Percentiles rank a stretch among this genome's conserved stretches.
Evolutionary conservation across 2,113 vertebrate genomes (phyloP).

Genomic region (Mesitornis unicolor): DNA sequence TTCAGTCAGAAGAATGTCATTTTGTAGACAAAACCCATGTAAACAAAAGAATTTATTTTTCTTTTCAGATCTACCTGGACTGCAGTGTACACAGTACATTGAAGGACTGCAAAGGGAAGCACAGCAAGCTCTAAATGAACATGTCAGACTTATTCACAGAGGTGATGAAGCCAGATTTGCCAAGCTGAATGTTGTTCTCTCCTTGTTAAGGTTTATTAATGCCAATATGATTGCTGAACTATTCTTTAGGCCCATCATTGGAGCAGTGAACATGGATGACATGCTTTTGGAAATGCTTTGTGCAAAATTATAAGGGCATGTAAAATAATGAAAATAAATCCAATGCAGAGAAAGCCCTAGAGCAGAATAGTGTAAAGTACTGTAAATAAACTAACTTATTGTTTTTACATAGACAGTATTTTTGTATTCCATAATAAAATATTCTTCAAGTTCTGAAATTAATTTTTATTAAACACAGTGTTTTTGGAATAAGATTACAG

Average conservation of each 20-base stretch:
- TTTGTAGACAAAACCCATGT: not conserved
- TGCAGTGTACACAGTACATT: slow-evolving; percentile 90
- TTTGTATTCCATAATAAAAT: slow-evolving; percentile 80
- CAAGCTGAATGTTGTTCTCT: slow-evolving; percentile 90
- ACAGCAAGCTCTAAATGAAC: slow-evolving; percentile 91
- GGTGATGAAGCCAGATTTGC: slow-evolving; percentile 84
- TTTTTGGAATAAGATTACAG: not conserved
- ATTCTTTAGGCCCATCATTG: slow-evolving; percentile 94
- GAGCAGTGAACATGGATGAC: slow-evolving; percentile 93
- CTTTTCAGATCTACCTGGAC: slow-evolving; percentile 85
- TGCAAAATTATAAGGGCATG: slow-evolving; percentile 76
- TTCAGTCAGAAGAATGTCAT: not conserved
- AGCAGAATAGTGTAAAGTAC: slow-evolving; percentile 60
- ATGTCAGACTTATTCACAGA: slow-evolving; percentile 85
- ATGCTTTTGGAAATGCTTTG: slow-evolving; percentile 98
- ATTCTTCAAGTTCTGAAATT: slow-evolving; percentile 45
- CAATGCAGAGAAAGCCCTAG: not conserved
- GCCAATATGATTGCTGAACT: slow-evolving; percentile 87
- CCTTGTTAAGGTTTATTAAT: slow-evolving; percentile 88
- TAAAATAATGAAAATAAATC: slow-evolving; percentile 3
- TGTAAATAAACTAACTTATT: slow-evolving; percentile 80
- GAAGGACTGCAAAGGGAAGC: slow-evolving; percentile 91
- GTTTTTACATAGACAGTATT: slow-evolving; percentile 84
- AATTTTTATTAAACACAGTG: slow-evolving; percentile 18
- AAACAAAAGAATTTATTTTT: not conserved